Conservation (phyloP, 2,888 invertebrate genomes). For the Branchipolynoe longqiensis region DNA sequence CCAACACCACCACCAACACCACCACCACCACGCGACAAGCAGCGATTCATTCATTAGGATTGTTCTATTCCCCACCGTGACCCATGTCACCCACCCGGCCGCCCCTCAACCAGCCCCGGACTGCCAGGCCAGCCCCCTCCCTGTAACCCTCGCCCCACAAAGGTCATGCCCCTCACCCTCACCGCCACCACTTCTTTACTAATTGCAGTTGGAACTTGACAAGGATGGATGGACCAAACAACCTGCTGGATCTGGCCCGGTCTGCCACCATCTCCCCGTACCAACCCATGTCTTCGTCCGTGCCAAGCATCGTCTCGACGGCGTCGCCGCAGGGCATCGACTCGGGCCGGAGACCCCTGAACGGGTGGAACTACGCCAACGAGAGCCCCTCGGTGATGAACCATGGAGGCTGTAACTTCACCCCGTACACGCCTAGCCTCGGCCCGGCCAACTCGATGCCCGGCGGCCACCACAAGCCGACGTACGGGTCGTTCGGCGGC, state of each 20-base stretch:
- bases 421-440: conserved; percentile 63
- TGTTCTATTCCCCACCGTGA: not conserved
- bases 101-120: conserved; percentile 2
- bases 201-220: not conserved
- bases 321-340: not conserved
- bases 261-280: conserved; percentile 50
- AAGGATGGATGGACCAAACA: conserved; percentile 53
- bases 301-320: conserved; percentile 48
- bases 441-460: conserved; percentile 56
- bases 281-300: conserved; percentile 47
- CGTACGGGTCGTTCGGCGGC: conserved; percentile 62
- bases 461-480: conserved; percentile 59
- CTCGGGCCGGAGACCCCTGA: conserved; percentile 35
- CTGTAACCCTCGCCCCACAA: not conserved
- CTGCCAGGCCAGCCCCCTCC: not conserved
- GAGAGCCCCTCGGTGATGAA: conserved; percentile 21
- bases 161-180: conserved; percentile 14
- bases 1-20: no score
- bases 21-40: no score
- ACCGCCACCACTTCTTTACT: not conserved
- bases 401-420: conserved; percentile 63
- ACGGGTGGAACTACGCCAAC: conserved; percentile 56
- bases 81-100: conserved; percentile 17
- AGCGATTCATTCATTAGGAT: not conserved
- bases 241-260: conserved; percentile 49